Evolutionary conservation across 2,888 invertebrate genomes (phyloP).

Genomic region (Apoda limacodes): DNA sequence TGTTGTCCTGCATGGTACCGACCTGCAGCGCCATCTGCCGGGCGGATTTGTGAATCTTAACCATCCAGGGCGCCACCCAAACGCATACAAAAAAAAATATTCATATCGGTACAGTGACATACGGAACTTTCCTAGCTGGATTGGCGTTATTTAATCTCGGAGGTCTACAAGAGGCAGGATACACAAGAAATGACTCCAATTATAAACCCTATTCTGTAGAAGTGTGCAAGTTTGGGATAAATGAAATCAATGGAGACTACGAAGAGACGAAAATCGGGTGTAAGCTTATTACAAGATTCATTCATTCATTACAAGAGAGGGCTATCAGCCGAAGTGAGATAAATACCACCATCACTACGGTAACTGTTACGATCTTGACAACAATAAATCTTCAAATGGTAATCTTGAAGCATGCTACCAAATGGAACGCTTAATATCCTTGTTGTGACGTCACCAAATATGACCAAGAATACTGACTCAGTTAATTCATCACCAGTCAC

Average conservation of each 20-base stretch:
- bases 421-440: conserved; percentile 46
- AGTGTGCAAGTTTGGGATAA: conserved; percentile 50
- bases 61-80: too few species aligned
- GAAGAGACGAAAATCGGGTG: conserved; percentile 57
- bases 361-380: conserved; percentile 46
- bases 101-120: too few species aligned
- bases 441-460: conserved; percentile 28
- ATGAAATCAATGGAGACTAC: conserved; percentile 50
- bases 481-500: conserved; percentile 33
- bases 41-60: too few species aligned
- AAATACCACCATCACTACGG: conserved; percentile 31
- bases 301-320: conserved; percentile 37
- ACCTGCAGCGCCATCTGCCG: too few species aligned
- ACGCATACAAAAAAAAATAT: too few species aligned
- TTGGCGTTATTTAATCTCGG: conserved; percentile 53
- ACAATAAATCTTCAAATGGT: conserved; percentile 27
- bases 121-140: conserved; percentile 49
- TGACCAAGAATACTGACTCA: conserved; percentile 21
- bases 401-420: conserved; percentile 28
- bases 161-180: conserved; percentile 43
- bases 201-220: conserved; percentile 45
- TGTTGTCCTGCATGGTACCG: too few species aligned
- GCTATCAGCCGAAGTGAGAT: conserved; percentile 20
- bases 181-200: conserved; percentile 25
- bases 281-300: conserved; percentile 49